Percentiles rank a stretch among this genome's conserved stretches.
Conservation (phyloP, 2,888 invertebrate species). For the Cantharis rustica region DNA sequence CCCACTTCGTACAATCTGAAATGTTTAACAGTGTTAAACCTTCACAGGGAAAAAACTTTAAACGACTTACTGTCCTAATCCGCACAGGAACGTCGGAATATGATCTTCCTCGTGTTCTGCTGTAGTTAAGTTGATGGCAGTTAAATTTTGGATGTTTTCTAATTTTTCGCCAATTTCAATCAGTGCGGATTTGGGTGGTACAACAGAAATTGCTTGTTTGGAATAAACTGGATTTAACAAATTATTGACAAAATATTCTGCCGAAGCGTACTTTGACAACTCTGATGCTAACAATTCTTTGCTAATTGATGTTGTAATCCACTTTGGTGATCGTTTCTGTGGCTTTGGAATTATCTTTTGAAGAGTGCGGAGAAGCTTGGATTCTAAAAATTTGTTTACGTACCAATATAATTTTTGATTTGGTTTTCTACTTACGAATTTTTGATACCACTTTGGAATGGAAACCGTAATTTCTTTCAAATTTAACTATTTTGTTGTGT, state of each 20-base stretch:
- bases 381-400: neutral
- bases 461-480: neutral
- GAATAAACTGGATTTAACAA: constrained; percentile 8
- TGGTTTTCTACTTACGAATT: neutral
- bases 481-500: neutral
- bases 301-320: constrained; percentile 60
- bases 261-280: constrained; percentile 63
- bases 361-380: constrained; percentile 59
- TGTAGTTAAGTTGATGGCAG: neutral
- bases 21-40: neutral
- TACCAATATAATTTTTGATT: neutral
- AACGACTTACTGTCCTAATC: constrained; percentile 4
- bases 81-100: neutral
- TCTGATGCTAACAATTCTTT: neutral
- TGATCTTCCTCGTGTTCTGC: neutral
- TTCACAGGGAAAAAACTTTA: neutral
- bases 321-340: constrained; percentile 70
- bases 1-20: constrained; percentile 78
- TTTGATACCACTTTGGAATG: neutral
- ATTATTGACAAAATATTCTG: constrained; percentile 50
- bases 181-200: neutral
- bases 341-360: constrained; percentile 67
- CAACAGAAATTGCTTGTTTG: neutral
- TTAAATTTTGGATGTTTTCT: neutral
- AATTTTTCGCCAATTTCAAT: constrained; percentile 4